Base-by-base conservation (phyloP, 2,113 vertebrate genomes). In the Aspiorhynchus laticeps region DNA sequence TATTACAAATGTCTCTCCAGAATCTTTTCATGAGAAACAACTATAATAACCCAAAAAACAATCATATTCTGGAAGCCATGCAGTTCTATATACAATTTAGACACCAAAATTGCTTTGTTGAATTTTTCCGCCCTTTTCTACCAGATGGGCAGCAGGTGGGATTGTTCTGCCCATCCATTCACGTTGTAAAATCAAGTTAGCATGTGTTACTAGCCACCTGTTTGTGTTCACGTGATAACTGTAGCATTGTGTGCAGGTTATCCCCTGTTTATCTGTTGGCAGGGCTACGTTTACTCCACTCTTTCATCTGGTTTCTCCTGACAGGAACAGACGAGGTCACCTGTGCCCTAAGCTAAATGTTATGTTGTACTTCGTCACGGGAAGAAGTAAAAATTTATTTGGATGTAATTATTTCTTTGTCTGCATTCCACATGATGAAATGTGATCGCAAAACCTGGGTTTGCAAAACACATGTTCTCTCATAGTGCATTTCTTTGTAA, bases 141-240 rank as follows among this genome's bases (percentile, higher is more conserved):
- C 17, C 36, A 80, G 78, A 80, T 80, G 56, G 33, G 33, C 53
- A 63, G 3, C 79, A 80, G 77, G 77, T 80, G 77, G 51, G 17
- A 80, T 38, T 61, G 31, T 56, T 38, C 48, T 56, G 4, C 12
- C 10, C 2, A 4, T 36, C 21, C 21, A 24, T 41, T 73, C 24
- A 7, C 26, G 2, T 17, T 48, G 24, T 28, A 46, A 76, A 46
- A 76, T 24, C 9, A 7, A 31, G 17, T 80, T 24, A 59, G 9
- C 28, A n/a, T 38, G 12, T 21, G 26, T 63, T 63, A 63, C 63
- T 26, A 41, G 48, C 28, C 48, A 38, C 79, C 33, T 80, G 79
- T 59, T 80, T 80, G 14, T 41, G 53, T 61, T 61, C 77, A 36
- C 4, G 19, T 56, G 28, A 33, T 53, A 33, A 24, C 24, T 56